Evolutionary conservation across 2,113 vertebrate genomes (phyloP).

Genomic region (Mus spicilegus): DNA sequence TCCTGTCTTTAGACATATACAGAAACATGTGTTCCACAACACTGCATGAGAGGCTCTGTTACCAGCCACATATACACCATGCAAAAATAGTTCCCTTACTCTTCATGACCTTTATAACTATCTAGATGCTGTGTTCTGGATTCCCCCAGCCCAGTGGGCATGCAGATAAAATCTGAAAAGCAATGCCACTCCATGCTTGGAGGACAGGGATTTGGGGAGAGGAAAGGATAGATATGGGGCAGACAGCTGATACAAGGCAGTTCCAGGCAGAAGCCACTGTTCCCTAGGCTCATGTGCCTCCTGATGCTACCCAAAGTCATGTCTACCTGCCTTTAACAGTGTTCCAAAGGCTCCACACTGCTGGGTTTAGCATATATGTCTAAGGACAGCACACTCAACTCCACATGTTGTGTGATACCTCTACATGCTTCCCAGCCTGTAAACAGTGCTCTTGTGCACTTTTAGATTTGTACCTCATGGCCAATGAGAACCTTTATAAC

Average conservation of each 20-base stretch:
- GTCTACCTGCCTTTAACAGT: not conserved
- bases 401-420: not conserved
- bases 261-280: not conserved
- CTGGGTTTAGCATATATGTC: not conserved
- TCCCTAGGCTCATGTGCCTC: not conserved
- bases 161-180: not conserved
- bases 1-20: not conserved
- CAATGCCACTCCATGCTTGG: not conserved
- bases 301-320: not conserved
- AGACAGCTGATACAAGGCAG: not conserved
- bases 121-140: not conserved
- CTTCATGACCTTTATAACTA: not conserved
- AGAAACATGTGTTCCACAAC: not conserved
- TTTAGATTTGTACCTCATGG: not conserved
- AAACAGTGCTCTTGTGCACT: not conserved
- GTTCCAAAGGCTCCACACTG: not conserved
- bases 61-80: not conserved
- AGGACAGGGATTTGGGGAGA: not conserved
- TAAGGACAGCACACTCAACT: not conserved
- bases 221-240: not conserved
- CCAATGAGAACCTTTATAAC: not conserved
- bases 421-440: not conserved
- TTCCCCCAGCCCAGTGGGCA: not conserved
- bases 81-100: not conserved
- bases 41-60: not conserved